phyloP scores from a whole-genome alignment of 2,888 invertebrate species.

The Synergus umbraculus region DNA sequence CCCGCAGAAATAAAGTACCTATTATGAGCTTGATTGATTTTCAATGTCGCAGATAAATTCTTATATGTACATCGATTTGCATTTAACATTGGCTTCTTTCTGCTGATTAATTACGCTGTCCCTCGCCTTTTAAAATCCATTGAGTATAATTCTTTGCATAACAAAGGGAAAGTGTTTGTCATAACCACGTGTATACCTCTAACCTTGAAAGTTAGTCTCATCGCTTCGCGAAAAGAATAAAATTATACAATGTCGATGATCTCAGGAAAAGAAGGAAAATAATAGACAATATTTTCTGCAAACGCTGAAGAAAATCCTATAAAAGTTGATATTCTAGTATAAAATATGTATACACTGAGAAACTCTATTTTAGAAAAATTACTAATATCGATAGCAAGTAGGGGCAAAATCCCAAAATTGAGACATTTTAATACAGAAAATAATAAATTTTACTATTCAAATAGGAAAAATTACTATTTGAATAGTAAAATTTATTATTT shows the following conservation, averaged over 20 bases:
- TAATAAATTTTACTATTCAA: no score
- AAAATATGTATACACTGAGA: no score
- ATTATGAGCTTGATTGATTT: neutral
- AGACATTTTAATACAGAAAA: no score
- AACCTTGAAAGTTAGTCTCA: constrained; percentile 53
- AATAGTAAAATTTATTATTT: no score
- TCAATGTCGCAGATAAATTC: neutral
- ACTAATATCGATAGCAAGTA: no score
- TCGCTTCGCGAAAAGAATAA: constrained; percentile 1
- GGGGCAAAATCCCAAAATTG: no score
- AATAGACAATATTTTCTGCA: constrained; percentile 31
- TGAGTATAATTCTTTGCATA: constrained; percentile 50
- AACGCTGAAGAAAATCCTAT: constrained; percentile 13
- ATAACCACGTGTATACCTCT: constrained; percentile 43
- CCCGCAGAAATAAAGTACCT: neutral
- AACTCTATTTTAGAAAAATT: no score
- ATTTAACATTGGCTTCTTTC: constrained; percentile 6
- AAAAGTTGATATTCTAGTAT: neutral
- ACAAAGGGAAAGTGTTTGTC: constrained; percentile 59
- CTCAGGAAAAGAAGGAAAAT: constrained; percentile 30
- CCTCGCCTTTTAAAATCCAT: constrained; percentile 14
- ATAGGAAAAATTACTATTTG: no score
- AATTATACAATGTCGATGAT: constrained; percentile 35
- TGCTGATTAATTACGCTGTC: neutral
- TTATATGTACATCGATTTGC: neutral